Evolutionary conservation across 1,140 invertebrate genomes (phyloP), one percentile per base, ranked within the genome.

Genomic region (Tetramorium parvispinum): DNA sequence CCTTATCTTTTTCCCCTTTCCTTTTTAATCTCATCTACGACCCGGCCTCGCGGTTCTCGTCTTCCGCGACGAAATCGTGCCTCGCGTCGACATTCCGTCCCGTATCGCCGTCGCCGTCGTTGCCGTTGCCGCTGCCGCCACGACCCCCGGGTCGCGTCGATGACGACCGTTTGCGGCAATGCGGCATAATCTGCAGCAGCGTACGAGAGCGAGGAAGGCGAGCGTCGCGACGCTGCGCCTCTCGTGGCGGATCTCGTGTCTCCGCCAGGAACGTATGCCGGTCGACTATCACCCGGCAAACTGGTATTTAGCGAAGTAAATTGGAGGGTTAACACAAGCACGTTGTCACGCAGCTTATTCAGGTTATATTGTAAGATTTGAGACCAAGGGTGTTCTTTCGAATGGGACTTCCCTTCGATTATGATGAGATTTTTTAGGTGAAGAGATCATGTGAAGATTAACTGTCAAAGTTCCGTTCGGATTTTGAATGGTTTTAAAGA

Each of bases 171-270:
- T 90, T 90, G 89, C 87, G 65, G 85, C 92, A 92, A 93, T 93
- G 93, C 93, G 92, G 92, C 85, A 91, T 86, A 91, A 92, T 93
- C 91, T 90, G 92, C 92, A 89, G 88, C 88, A 91, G 11, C 89
- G 89, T 85, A 89, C 85, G 65, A 68, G 40, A 85, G 57, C 83
- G 82, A 63, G 49, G 79, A 32, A 87, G 65, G 49, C 59, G 87
- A 53, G 88, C 89, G 88, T 85, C 87, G 89, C 87, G 66, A 78
- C 85, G 85, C 79, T 76, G 88, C 88, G 89, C 90, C 91, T 91
- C 86, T 90, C 88, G 90, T 71, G 85, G 90, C 85, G 81, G 21
- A 76, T 89, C 55, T 43, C 10, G 16, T 6, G 32, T 18, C 11
- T 51, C 10, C 27, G 40, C 27, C 85, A 89, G 85, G 79, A n/a